Conservation (phyloP, 2,113 vertebrate genomes). For the Lipophrys pholis region DNA sequence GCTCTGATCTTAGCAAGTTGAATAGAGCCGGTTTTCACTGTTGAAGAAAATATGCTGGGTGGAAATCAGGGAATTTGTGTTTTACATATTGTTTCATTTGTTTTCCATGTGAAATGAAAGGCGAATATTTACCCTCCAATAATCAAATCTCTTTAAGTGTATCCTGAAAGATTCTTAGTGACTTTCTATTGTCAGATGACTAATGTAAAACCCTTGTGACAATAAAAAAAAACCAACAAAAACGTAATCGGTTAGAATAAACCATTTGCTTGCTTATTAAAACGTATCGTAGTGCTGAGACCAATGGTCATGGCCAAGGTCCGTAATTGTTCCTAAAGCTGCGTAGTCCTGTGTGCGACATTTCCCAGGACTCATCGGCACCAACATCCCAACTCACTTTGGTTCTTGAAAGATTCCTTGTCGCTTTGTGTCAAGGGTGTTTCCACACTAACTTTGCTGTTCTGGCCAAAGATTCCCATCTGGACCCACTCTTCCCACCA, state of each 20-base stretch:
- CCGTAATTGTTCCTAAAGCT: constrained; percentile 40
- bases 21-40: background rate
- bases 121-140: constrained; percentile 78
- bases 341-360: constrained; percentile 21
- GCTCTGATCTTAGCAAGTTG: background rate
- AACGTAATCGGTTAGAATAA: constrained; percentile 58
- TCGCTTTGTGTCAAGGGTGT: constrained; percentile 64
- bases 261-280: constrained; percentile 64
- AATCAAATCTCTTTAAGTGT: constrained; percentile 29
- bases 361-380: constrained; percentile 36
- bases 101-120: constrained; percentile 48
- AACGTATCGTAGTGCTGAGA: constrained; percentile 50
- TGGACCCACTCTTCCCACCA: constrained; percentile 73
- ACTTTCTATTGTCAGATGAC: constrained; percentile 67
- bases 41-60: background rate
- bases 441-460: constrained; percentile 63
- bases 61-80: constrained; percentile 9
- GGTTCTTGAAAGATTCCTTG: constrained; percentile 61
- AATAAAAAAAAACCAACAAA: too few species aligned
- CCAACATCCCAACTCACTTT: constrained; percentile 47
- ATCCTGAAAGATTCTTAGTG: constrained; percentile 67
- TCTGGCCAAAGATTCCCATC: constrained; percentile 75
- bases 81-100: constrained; percentile 33
- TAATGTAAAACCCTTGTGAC: constrained; percentile 32
- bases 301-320: constrained; percentile 33